These are phyloP conservation scores for Lycophotia porphyrea DNA, from an alignment of 2,888 invertebrate genomes.

Conservation along the genomic window DNA sequence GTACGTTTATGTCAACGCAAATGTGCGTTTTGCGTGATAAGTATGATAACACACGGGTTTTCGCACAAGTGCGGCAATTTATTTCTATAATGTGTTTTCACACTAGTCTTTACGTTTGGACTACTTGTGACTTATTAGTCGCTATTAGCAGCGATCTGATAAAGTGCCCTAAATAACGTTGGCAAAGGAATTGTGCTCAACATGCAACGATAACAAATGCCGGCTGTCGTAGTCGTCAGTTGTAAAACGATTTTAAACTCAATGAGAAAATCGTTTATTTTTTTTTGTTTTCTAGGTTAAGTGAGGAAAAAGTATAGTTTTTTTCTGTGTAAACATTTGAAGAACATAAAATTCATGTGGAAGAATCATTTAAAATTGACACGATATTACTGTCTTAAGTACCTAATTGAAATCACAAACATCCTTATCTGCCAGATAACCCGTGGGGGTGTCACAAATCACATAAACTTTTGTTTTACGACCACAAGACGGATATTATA, in stretches of 20 bases:
- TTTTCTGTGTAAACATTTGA: not conserved
- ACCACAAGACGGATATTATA: constrained; percentile 65
- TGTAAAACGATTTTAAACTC: constrained; percentile 22
- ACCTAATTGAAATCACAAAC: constrained; percentile 63
- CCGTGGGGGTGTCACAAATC: constrained; percentile 71
- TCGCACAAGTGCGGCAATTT: constrained; percentile 62
- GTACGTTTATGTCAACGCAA: constrained; percentile 71
- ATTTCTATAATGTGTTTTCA: constrained; percentile 65
- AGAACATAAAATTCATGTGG: not conserved
- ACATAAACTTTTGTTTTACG: constrained; percentile 78
- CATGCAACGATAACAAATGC: constrained; percentile 51
- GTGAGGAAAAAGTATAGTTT: not conserved
- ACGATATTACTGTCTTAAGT: constrained; percentile 41
- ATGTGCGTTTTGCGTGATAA: constrained; percentile 75
- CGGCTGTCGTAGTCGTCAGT: constrained; percentile 31
- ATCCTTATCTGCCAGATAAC: constrained; percentile 75
- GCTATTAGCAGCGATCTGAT: constrained; percentile 60
- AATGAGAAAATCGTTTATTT: not conserved
- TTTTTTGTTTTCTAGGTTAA: not conserved
- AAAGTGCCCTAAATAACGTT: constrained; percentile 45
- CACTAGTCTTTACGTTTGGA: constrained; percentile 58
- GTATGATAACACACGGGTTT: constrained; percentile 70
- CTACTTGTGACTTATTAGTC: constrained; percentile 55
- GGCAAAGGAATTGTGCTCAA: constrained; percentile 48
- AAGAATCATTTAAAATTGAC: constrained; percentile 36